Conservation (phyloP, 2,113 vertebrate species). For the Laticauda colubrina region DNA sequence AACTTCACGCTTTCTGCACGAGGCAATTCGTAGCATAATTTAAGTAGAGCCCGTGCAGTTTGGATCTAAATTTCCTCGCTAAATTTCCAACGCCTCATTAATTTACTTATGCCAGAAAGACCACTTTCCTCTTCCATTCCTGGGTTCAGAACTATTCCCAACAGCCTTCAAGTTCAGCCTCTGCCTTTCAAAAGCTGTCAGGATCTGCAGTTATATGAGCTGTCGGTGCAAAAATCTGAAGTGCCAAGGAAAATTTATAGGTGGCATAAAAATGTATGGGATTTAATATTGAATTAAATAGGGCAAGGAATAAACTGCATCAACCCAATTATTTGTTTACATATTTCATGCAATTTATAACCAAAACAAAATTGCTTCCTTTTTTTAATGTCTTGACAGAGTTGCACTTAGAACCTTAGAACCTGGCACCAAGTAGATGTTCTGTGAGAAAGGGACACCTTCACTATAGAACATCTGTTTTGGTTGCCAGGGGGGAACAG, state of each 20-base stretch:
- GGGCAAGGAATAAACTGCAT: conserved; percentile 15
- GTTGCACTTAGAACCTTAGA: background rate
- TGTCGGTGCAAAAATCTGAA: conserved; percentile 10
- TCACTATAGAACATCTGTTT: background rate
- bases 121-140: background rate
- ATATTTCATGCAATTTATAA: conserved; percentile 12
- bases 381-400: conserved; percentile 14
- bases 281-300: conserved; percentile 15
- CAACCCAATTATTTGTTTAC: background rate
- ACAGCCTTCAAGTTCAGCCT: background rate
- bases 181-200: fast-evolving
- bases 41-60: background rate
- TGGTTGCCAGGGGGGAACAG: background rate
- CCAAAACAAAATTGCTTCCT: background rate
- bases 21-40: background rate
- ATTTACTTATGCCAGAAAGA: background rate
- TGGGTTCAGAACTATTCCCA: background rate
- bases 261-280: conserved; percentile 16
- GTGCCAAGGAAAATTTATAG: background rate
- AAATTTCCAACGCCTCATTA: background rate
- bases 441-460: background rate
- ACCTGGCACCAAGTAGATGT: background rate
- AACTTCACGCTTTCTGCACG: background rate
- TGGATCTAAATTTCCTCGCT: background rate
- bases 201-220: background rate